phyloP scores from a whole-genome alignment of 30 jellyfish, hydroid and myxozoan species.

The Aurelia aurita region DNA sequence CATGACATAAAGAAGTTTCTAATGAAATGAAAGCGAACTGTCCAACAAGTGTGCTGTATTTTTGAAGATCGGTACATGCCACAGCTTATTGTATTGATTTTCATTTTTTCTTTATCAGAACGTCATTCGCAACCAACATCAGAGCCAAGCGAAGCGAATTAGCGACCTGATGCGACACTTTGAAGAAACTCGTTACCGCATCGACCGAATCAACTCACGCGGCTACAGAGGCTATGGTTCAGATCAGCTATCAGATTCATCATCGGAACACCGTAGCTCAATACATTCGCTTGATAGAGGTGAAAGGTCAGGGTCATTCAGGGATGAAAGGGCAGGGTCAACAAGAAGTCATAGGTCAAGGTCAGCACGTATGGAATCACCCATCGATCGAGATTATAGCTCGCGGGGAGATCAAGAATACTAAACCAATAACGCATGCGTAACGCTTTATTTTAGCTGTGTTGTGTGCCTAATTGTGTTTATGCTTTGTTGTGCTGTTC shows the following conservation, averaged over 20 bases:
- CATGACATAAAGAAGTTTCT: too few species aligned
- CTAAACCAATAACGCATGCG: not conserved
- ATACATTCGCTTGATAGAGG: slow-evolving; percentile 59
- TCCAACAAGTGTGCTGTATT: too few species aligned
- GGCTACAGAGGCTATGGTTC: slow-evolving; percentile 49
- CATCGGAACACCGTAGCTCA: slow-evolving; percentile 59
- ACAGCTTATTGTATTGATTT: too few species aligned
- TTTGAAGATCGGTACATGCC: too few species aligned
- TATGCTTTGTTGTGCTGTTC: too few species aligned
- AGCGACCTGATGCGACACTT: slow-evolving; percentile 57
- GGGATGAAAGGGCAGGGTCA: slow-evolving; percentile 47
- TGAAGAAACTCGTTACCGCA: slow-evolving; percentile 71
- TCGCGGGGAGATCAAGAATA: slow-evolving; percentile 13
- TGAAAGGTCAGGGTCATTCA: slow-evolving; percentile 64
- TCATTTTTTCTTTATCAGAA: slow-evolving; percentile 16
- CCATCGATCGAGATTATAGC: slow-evolving; percentile 26
- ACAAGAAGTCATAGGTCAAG: slow-evolving; percentile 41
- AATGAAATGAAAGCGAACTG: too few species aligned
- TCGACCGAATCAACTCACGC: slow-evolving; percentile 65
- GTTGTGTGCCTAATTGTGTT: too few species aligned
- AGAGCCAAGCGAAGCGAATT: slow-evolving; percentile 65
- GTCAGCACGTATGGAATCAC: slow-evolving; percentile 41
- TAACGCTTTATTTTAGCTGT: too few species aligned
- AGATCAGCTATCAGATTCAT: slow-evolving; percentile 37
- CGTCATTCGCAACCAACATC: slow-evolving; percentile 67